These are phyloP conservation scores for Chaetophractus vellerosus DNA, from an alignment of 2,797 vertebrate species.

Conservation along the genomic window DNA sequence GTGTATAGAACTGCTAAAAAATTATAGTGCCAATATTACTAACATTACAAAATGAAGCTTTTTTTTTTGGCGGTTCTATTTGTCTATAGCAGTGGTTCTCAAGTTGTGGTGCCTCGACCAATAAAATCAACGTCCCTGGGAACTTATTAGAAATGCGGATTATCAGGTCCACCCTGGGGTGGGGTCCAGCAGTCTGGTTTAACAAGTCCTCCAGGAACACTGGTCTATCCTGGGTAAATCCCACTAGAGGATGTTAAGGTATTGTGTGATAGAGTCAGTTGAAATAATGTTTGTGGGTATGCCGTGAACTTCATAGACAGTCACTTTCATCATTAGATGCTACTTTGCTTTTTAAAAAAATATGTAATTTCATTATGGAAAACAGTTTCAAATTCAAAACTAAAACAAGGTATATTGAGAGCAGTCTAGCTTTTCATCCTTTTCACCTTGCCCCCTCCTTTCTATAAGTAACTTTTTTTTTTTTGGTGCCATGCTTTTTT, in stretches of 20 bases:
- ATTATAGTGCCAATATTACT: accelerated
- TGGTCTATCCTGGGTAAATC: no score
- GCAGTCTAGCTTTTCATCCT: background rate
- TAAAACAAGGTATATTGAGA: background rate
- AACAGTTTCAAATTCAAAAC: background rate
- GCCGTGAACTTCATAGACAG: accelerated
- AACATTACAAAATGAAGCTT: background rate
- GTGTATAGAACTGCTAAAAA: background rate
- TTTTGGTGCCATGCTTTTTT: no score
- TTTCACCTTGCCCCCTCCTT: background rate
- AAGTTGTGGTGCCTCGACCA: background rate
- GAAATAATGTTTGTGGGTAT: background rate
- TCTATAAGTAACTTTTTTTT: background rate
- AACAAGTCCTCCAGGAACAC: background rate
- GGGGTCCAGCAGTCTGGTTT: no score
- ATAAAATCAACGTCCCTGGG: background rate
- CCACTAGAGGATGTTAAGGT: background rate
- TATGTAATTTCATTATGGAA: background rate
- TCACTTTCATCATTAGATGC: background rate
- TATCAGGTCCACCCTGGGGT: background rate
- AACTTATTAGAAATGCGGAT: background rate
- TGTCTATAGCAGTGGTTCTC: background rate
- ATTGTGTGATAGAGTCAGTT: background rate
- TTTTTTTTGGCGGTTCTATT: background rate
- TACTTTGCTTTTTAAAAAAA: background rate